Evolutionary conservation across 64 coral and sea anemone species (phyloP), one percentile per base, ranked within the genome.

Genomic region (Montipora cactus): DNA sequence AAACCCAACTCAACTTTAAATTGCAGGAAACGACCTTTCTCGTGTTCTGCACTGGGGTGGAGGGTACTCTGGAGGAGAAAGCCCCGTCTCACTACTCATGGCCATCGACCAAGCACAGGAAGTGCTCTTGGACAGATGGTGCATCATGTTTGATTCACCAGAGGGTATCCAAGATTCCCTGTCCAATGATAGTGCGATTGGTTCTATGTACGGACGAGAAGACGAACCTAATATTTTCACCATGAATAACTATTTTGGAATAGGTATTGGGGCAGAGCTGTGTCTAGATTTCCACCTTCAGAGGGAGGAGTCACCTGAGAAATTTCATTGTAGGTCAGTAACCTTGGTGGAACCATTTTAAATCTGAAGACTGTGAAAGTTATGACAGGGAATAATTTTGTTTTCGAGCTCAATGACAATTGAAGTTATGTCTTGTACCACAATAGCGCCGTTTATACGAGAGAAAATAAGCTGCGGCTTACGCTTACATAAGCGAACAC

Each of bases 211-310:
- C 92, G 58, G 66, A 21, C 47, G 68, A 47, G 97, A 95, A 49
- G 97, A 98, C 19, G 89, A 96, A 37, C 97, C 97, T 0, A 99
- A 94, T 55, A 94, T 96, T 80, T 99, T 99, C 46, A 93, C 96
- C 5, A 99, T 99, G 97, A 99, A 96, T 74, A 99, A 99, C 79
- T 99, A 99, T 59, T 96, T 99, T 79, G 95, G 97, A 11, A 99
- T 99, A 68, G 97, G 97, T 16, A 91, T 96, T 87, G 97, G 94
- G 52, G 97, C 95, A 74, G 97, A 96, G 3, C 74, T 99, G n/a
- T 91, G 95, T 68, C 79, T 99, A 28, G 97, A 99, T 37, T 99
- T 99, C 84, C 97, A 99, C 80, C 81, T 99, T 67, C 93, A 91
- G 73, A 87, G 97, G 68, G 97, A 96, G 74, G 97, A 99, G 81